phyloP scores from a whole-genome alignment of 2,888 invertebrate species.

The Allacma fusca region DNA sequence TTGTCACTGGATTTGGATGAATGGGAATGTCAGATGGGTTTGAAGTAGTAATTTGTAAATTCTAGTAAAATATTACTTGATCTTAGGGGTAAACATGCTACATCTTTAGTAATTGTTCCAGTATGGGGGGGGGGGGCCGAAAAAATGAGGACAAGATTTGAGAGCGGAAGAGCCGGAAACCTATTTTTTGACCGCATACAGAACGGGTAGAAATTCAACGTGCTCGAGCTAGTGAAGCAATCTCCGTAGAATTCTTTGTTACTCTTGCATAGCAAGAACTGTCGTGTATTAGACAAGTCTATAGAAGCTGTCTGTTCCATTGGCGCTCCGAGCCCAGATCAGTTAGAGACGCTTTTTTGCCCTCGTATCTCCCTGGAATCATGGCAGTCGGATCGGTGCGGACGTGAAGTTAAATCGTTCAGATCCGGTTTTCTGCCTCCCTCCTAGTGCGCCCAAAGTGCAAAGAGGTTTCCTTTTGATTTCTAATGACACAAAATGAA shows the following conservation, averaged over 20 bases:
- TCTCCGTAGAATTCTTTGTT: constrained; percentile 1
- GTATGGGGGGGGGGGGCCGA: too few species aligned
- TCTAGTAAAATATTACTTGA: background rate
- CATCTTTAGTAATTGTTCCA: background rate
- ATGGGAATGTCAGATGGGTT: background rate
- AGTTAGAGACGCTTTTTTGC: constrained; percentile 44
- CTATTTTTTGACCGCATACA: background rate
- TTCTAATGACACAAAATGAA: constrained; percentile 43
- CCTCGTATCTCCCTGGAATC: constrained; percentile 43
- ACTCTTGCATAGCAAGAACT: background rate
- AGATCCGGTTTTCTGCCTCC: constrained; percentile 35
- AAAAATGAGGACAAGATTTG: background rate
- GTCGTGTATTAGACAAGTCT: background rate
- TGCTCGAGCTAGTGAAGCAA: background rate
- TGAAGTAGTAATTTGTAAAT: background rate
- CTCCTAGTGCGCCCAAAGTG: constrained; percentile 36
- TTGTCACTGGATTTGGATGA: background rate
- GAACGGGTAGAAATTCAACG: background rate
- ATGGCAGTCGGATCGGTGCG: constrained; percentile 38
- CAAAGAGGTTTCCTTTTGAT: constrained; percentile 37
- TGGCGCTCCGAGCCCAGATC: too few species aligned
- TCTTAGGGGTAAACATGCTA: background rate
- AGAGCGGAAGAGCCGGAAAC: background rate
- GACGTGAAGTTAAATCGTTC: constrained; percentile 39
- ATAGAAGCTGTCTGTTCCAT: background rate